phyloP scores from a whole-genome alignment of 2,888 invertebrate genomes.

The Ichneumoninae sp. region DNA sequence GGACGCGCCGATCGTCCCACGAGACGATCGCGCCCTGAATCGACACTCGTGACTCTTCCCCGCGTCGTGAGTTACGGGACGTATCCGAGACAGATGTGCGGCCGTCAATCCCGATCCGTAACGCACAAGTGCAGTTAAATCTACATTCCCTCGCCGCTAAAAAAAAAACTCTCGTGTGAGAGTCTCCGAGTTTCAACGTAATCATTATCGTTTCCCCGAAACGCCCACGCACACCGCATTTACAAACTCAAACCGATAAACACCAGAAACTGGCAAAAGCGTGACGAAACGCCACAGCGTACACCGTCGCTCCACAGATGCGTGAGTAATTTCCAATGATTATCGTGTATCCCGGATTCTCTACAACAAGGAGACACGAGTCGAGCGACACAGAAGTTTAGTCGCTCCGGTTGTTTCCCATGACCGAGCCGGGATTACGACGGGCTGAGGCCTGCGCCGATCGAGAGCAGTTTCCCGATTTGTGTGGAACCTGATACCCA shows the following conservation, averaged over 20 bases:
- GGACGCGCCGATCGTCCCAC: slow-evolving; percentile 59
- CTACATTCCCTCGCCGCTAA: neutral
- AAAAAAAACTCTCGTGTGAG: slow-evolving; percentile 22
- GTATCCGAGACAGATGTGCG: slow-evolving; percentile 50
- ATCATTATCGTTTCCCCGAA: slow-evolving; percentile 23
- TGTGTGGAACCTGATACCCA: slow-evolving; percentile 83
- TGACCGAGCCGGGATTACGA: slow-evolving; percentile 50
- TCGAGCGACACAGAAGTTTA: slow-evolving; percentile 40
- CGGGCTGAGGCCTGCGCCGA: slow-evolving; percentile 63
- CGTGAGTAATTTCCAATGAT: slow-evolving; percentile 82
- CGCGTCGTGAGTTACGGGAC: slow-evolving; percentile 20
- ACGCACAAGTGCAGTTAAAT: slow-evolving; percentile 2
- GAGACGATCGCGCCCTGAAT: slow-evolving; percentile 39
- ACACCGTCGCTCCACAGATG: slow-evolving; percentile 76
- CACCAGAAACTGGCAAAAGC: slow-evolving; percentile 29
- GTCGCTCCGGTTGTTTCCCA: slow-evolving; percentile 62
- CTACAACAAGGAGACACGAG: slow-evolving; percentile 12
- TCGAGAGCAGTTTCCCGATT: slow-evolving; percentile 81
- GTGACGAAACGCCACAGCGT: slow-evolving; percentile 67
- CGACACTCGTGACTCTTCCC: slow-evolving; percentile 23
- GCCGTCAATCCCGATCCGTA: slow-evolving; percentile 5
- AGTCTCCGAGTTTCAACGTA: neutral
- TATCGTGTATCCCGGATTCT: slow-evolving; percentile 69
- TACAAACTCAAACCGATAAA: neutral
- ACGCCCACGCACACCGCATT: neutral